A percentile compares a stretch with the other conserved stretches of the same genome.
Conservation (phyloP, 2,888 invertebrate species). For the Zelleria hepariella region DNA sequence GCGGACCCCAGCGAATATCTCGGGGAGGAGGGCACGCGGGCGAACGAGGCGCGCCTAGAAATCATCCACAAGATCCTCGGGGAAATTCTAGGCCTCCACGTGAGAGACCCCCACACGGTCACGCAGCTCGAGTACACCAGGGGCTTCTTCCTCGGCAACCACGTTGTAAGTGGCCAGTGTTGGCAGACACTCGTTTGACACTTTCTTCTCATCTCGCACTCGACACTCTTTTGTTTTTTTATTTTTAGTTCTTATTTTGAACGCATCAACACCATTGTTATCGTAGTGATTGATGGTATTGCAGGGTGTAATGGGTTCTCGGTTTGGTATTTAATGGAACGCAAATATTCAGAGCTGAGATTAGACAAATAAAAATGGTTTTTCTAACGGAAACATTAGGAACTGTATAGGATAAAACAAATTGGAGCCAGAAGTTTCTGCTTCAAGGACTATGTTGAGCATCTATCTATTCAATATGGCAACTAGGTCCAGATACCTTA, state of each 20-base stretch:
- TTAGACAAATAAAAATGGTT: too few relatives aligned
- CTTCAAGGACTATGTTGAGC: too few relatives aligned
- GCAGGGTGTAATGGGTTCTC: neutral
- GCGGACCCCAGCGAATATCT: conserved; percentile 76
- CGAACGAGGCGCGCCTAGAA: conserved; percentile 80
- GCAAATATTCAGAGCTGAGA: too few relatives aligned
- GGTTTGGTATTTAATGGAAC: too few relatives aligned
- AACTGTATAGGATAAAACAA: too few relatives aligned
- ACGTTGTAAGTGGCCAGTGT: conserved; percentile 74
- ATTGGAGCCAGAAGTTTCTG: too few relatives aligned
- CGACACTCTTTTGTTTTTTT: too few relatives aligned
- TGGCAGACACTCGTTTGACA: neutral
- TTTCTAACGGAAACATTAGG: too few relatives aligned
- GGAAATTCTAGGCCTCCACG: conserved; percentile 78
- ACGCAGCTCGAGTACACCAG: conserved; percentile 65
- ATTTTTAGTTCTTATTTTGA: neutral
- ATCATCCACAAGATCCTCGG: conserved; percentile 83
- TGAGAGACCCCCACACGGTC: conserved; percentile 46
- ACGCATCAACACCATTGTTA: neutral
- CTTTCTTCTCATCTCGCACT: neutral
- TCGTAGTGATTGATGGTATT: neutral
- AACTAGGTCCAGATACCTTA: too few relatives aligned
- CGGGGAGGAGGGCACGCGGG: conserved; percentile 50
- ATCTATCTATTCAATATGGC: too few relatives aligned
- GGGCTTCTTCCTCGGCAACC: conserved; percentile 84